phyloP scores from a whole-genome alignment of 1,140 invertebrate species.

The Neuroterus valhalla region DNA sequence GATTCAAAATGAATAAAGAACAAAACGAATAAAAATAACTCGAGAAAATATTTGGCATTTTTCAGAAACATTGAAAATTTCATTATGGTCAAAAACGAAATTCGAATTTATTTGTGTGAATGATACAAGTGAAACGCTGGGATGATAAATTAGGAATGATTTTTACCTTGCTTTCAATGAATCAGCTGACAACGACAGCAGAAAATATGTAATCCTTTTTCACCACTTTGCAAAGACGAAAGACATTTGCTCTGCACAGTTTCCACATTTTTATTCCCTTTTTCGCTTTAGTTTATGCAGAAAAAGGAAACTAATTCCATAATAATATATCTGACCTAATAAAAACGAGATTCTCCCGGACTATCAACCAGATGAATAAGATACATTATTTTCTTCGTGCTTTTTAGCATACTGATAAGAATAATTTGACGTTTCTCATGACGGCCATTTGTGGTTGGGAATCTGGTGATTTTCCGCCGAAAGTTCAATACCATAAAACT shows the following conservation, averaged over 20 bases:
- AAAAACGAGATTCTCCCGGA: not conserved
- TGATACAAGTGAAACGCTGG: too few relatives aligned
- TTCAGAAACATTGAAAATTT: too few relatives aligned
- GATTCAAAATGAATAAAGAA: too few relatives aligned
- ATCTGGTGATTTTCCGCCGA: not conserved
- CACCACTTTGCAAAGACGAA: not conserved
- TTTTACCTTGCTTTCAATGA: not conserved
- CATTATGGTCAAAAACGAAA: too few relatives aligned
- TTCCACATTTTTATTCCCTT: not conserved
- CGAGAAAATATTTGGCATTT: too few relatives aligned
- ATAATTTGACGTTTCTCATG: not conserved
- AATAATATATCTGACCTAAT: too few relatives aligned
- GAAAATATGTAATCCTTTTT: constrained; percentile 4
- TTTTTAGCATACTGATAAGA: not conserved
- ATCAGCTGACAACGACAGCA: constrained; percentile 39
- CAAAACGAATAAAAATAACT: too few relatives aligned
- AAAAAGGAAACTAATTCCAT: not conserved
- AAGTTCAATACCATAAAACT: too few relatives aligned
- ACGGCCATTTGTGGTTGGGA: not conserved
- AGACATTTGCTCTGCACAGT: not conserved
- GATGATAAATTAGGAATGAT: not conserved
- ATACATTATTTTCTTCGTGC: too few relatives aligned
- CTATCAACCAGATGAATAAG: not conserved
- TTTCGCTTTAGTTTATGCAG: not conserved
- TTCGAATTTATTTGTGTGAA: too few relatives aligned